These are phyloP conservation scores for Drosophila nr. medialis DNA, from an alignment of 2,888 invertebrate genomes.

Conservation along the genomic window DNA sequence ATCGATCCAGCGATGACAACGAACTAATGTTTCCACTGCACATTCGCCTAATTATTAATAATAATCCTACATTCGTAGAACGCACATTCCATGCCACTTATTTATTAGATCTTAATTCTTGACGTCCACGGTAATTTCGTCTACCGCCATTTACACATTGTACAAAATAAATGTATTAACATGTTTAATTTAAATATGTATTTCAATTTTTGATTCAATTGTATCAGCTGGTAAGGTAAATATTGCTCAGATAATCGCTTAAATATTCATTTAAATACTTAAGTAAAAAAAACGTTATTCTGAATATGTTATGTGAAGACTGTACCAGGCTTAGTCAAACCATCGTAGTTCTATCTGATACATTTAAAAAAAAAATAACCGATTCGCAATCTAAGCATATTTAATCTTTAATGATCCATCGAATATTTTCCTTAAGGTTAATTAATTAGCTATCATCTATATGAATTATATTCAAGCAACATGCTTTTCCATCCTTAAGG, in stretches of 20 bases:
- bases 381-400: no score
- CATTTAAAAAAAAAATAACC: no score
- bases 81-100: conserved; percentile 55
- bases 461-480: background rate
- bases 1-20: conserved; percentile 10
- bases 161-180: conserved; percentile 72
- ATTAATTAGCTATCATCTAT: background rate
- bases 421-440: background rate
- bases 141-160: conserved; percentile 61
- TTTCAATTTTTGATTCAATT: background rate
- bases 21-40: conserved; percentile 31
- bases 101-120: conserved; percentile 53
- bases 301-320: background rate
- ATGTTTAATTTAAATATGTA: conserved; percentile 11
- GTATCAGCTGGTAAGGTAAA: background rate
- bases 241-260: background rate
- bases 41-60: conserved; percentile 35
- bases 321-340: background rate
- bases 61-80: conserved; percentile 30
- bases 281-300: no score
- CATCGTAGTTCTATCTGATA: background rate
- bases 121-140: conserved; percentile 56
- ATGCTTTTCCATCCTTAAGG: background rate
- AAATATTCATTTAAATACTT: no score
- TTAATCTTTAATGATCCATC: background rate